Evolutionary conservation across 2,888 invertebrate species (phyloP).

Genomic region (Drosophila borborema): DNA sequence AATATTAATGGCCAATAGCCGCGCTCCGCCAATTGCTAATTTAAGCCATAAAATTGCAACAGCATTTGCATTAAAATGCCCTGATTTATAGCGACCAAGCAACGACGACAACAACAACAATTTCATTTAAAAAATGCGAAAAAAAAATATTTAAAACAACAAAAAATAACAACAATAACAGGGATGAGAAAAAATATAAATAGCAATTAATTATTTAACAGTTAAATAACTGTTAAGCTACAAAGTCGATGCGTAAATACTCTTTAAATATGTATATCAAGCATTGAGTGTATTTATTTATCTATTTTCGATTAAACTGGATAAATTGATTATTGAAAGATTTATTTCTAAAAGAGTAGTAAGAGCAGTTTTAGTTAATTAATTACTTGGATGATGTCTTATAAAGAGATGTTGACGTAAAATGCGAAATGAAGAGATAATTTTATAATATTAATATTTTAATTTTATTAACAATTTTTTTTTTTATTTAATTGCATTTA

Average conservation of each 20-base stretch:
- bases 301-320: not conserved
- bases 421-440: too few species aligned
- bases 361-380: too few species aligned
- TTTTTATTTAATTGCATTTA: too few species aligned
- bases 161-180: conserved; percentile 12
- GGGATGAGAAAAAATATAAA: conserved; percentile 43
- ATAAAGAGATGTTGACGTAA: too few species aligned
- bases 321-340: too few species aligned
- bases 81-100: conserved; percentile 62
- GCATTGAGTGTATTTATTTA: not conserved
- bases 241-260: conserved; percentile 6
- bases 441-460: too few species aligned
- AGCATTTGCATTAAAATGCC: conserved; percentile 72
- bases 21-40: conserved; percentile 64
- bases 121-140: conserved; percentile 43
- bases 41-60: conserved; percentile 75
- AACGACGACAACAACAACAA: conserved; percentile 43
- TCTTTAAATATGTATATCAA: conserved; percentile 9
- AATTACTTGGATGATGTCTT: too few species aligned
- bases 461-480: too few species aligned
- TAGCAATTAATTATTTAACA: conserved; percentile 73
- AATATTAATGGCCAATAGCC: conserved; percentile 74
- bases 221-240: conserved; percentile 13
- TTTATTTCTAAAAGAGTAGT: too few species aligned
- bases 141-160: conserved; percentile 18